Conservation (phyloP, 2,888 invertebrate species). For the Operophtera brumata region DNA sequence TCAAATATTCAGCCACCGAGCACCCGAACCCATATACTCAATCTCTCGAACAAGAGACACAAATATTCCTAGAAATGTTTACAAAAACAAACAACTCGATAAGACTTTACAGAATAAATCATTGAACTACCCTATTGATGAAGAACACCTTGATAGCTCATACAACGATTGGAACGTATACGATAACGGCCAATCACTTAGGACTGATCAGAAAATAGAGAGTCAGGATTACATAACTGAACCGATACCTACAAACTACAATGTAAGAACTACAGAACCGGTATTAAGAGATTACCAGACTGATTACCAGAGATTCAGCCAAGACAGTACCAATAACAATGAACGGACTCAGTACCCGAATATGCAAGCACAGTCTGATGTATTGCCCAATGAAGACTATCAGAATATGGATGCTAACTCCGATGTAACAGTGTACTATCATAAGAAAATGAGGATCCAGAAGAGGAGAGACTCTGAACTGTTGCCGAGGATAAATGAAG, state of each 20-base stretch:
- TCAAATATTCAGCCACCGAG: not conserved
- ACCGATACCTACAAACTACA: conserved; percentile 3
- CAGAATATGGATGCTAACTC: not conserved
- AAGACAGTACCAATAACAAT: not conserved
- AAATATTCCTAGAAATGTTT: conserved; percentile 1
- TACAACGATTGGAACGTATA: conserved; percentile 4
- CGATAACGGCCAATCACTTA: conserved; percentile 1
- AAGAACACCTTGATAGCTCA: not conserved
- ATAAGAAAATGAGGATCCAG: conserved; percentile 47
- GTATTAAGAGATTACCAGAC: conserved; percentile 3
- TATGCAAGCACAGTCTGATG: conserved; percentile 28
- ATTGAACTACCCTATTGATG: conserved; percentile 1
- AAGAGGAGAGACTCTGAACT: conserved; percentile 19
- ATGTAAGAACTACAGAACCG: not conserved
- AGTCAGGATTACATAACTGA: not conserved
- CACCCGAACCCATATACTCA: not conserved
- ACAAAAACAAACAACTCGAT: conserved; percentile 1
- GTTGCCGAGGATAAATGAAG: conserved; percentile 55
- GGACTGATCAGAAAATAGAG: not conserved
- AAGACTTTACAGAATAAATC: not conserved
- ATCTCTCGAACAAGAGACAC: not conserved
- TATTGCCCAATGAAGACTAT: conserved; percentile 9
- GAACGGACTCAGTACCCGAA: conserved; percentile 18
- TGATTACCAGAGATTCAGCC: conserved; percentile 2
- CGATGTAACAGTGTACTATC: conserved; percentile 43